Evolutionary conservation across 2,888 invertebrate genomes (phyloP).

Genomic region (Synanthedon myopaeformis): DNA sequence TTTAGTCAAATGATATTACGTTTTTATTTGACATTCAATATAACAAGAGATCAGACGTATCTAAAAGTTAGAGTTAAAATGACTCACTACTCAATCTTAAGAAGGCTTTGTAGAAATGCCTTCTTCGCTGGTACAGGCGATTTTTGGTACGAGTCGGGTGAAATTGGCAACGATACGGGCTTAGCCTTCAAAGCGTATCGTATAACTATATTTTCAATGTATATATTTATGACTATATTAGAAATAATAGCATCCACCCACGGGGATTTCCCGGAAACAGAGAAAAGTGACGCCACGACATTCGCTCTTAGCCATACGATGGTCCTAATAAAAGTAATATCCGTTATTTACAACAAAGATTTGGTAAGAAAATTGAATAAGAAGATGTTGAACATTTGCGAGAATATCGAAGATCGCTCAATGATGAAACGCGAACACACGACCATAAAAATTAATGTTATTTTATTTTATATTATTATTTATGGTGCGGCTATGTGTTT

Average conservation of each 20-base stretch:
- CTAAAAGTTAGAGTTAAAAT: slow-evolving; percentile 18
- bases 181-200: slow-evolving; percentile 31
- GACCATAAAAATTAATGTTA: slow-evolving; percentile 42
- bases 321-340: slow-evolving; percentile 45
- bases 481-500: slow-evolving; percentile 36
- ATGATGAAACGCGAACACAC: slow-evolving; percentile 37
- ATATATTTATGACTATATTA: slow-evolving; percentile 39
- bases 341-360: slow-evolving; percentile 33
- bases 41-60: not conserved
- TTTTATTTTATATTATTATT: slow-evolving; percentile 31
- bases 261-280: slow-evolving; percentile 47
- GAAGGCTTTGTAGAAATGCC: slow-evolving; percentile 32
- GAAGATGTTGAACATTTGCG: slow-evolving; percentile 37
- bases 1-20: too few relatives aligned
- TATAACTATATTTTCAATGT: slow-evolving; percentile 26
- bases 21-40: too few relatives aligned
- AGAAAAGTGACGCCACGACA: slow-evolving; percentile 45
- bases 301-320: slow-evolving; percentile 51
- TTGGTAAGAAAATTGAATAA: slow-evolving; percentile 32
- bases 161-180: slow-evolving; percentile 32
- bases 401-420: slow-evolving; percentile 29
- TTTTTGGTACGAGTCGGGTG: slow-evolving; percentile 44
- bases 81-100: slow-evolving; percentile 43
- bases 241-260: slow-evolving; percentile 45
- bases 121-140: slow-evolving; percentile 46